These are phyloP conservation scores for Eupithecia dodoneata DNA, from an alignment of 2,888 invertebrate genomes.

Conservation along the genomic window DNA sequence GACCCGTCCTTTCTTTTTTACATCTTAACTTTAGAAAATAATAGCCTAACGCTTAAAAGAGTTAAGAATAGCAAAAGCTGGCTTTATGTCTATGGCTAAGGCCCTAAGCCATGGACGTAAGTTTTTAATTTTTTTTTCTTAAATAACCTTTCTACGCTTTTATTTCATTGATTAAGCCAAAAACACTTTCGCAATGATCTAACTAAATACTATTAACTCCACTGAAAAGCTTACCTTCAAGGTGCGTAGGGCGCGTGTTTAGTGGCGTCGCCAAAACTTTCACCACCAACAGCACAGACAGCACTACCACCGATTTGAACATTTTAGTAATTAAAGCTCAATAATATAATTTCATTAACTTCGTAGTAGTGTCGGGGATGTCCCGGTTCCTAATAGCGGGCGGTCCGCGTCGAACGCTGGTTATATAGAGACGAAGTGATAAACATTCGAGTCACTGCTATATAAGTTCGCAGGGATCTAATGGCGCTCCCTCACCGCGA, in stretches of 20 bases:
- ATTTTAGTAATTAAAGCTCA: constrained; percentile 43
- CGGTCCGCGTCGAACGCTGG: constrained; percentile 12
- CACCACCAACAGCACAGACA: constrained; percentile 55
- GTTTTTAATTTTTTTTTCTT: background rate
- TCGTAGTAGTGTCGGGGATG: constrained; percentile 38
- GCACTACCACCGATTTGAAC: constrained; percentile 55
- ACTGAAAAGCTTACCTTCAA: constrained; percentile 49
- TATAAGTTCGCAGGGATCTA: constrained; percentile 9
- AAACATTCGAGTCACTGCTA: constrained; percentile 49
- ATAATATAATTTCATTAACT: constrained; percentile 4
- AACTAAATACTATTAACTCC: background rate
- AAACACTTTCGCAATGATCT: constrained; percentile 1
- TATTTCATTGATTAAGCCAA: background rate
- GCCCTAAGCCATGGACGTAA: background rate
- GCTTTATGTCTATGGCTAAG: background rate
- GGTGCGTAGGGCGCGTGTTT: constrained; percentile 35
- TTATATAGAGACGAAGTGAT: constrained; percentile 58
- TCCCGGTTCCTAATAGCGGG: constrained; percentile 27
- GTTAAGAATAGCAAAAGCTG: background rate
- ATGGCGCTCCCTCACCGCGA: background rate
- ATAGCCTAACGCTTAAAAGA: background rate
- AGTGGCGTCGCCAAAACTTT: constrained; percentile 52
- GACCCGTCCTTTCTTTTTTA: background rate
- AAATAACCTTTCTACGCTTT: background rate
- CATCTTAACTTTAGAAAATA: background rate